Conservation (phyloP, 2,888 invertebrate genomes). For the Esperia sulphurella region DNA sequence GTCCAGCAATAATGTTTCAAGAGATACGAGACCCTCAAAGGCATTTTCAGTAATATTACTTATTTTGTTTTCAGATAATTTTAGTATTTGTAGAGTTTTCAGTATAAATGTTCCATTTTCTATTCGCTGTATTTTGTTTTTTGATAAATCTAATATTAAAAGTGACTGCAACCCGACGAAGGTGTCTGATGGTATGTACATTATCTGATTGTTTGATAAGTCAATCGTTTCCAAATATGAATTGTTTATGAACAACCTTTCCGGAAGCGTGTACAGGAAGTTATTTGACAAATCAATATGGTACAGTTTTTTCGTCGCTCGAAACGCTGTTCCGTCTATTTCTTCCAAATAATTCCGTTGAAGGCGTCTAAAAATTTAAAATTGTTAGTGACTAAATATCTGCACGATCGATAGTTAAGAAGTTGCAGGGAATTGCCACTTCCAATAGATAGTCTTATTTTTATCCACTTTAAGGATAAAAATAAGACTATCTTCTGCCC, state of each 20-base stretch:
- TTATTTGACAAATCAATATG: slow-evolving; percentile 85
- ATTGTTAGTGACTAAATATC: too few relatives aligned
- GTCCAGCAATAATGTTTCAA: slow-evolving; percentile 76
- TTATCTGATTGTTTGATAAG: slow-evolving; percentile 82
- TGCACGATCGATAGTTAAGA: too few relatives aligned
- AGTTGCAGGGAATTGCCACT: too few relatives aligned
- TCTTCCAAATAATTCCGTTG: slow-evolving; percentile 83
- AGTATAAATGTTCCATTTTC: slow-evolving; percentile 80
- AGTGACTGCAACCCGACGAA: slow-evolving; percentile 79
- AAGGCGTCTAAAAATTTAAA: slow-evolving; percentile 76
- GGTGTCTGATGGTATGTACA: slow-evolving; percentile 76
- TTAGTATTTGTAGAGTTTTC: slow-evolving; percentile 79
- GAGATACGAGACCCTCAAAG: slow-evolving; percentile 69
- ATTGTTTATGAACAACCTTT: slow-evolving; percentile 79
- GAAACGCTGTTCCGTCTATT: slow-evolving; percentile 78
- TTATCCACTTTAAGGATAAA: too few relatives aligned
- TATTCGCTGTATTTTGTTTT: slow-evolving; percentile 81
- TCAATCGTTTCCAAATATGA: slow-evolving; percentile 80
- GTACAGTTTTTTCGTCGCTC: slow-evolving; percentile 79
- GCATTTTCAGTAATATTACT: slow-evolving; percentile 77
- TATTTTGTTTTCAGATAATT: slow-evolving; percentile 84
- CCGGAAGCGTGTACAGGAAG: slow-evolving; percentile 77
- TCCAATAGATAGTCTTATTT: too few relatives aligned
- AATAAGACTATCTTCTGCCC: too few relatives aligned
- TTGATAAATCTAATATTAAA: slow-evolving; percentile 84